A percentile compares a stretch with the other conserved stretches of the same genome.
phyloP scores from a whole-genome alignment of 2,797 vertebrate genomes.

The Chloroceryle inda region DNA sequence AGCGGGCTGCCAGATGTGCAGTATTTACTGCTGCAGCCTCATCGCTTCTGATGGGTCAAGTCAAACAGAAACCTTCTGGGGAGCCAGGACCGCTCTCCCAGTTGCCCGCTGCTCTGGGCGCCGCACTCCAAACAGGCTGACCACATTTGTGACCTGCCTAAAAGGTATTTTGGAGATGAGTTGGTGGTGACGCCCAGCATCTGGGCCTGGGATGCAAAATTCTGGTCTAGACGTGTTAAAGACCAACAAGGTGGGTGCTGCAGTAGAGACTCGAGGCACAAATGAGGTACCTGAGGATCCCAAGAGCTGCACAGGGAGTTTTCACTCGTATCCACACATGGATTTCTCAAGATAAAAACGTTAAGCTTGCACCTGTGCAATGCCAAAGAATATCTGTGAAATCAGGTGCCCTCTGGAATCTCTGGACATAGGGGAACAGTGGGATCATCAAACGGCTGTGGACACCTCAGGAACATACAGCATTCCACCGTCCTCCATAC shows the following conservation, averaged over 20 bases:
- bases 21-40: slow-evolving; percentile 56
- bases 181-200: background rate
- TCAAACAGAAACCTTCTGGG: slow-evolving; percentile 59
- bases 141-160: background rate
- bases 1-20: slow-evolving; percentile 73
- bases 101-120: slow-evolving; percentile 15
- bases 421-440: background rate
- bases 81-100: slow-evolving; percentile 9
- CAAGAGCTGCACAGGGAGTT: background rate
- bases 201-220: background rate
- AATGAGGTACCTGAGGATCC: background rate
- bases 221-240: background rate
- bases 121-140: background rate
- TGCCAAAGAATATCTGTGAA: background rate
- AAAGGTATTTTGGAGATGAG: slow-evolving; percentile 10
- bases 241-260: background rate
- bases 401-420: background rate
- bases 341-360: background rate
- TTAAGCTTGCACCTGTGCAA: background rate
- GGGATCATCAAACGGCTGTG: background rate
- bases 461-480: background rate
- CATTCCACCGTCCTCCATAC: background rate
- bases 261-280: background rate
- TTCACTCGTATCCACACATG: background rate
- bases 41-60: slow-evolving; percentile 48